phyloP scores from a whole-genome alignment of 2,888 invertebrate species.

The Eilema depressum region DNA sequence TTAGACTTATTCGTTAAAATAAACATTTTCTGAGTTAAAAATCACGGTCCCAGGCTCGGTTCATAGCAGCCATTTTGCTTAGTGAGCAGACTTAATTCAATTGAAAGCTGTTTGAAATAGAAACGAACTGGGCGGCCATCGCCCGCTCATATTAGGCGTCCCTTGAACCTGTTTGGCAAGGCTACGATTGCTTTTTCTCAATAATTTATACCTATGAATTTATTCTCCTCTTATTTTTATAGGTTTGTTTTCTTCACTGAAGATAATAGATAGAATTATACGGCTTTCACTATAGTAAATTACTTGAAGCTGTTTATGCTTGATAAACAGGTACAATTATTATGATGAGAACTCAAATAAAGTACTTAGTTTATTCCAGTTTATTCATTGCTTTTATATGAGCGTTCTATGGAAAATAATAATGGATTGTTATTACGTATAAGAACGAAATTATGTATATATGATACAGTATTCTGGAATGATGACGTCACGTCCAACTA shows the following conservation, averaged over 20 bases:
- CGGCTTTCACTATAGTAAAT: neutral
- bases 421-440: no score
- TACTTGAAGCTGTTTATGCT: neutral
- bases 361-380: neutral
- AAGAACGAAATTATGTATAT: neutral
- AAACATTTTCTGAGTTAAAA: neutral
- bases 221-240: conserved; percentile 46
- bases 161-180: conserved; percentile 50
- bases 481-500: neutral
- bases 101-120: conserved; percentile 49
- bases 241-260: conserved; percentile 34
- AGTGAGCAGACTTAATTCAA: conserved; percentile 49
- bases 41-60: conserved; percentile 19
- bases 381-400: neutral
- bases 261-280: conserved; percentile 15
- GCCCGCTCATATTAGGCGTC: conserved; percentile 46
- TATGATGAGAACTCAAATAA: neutral
- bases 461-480: neutral
- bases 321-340: neutral
- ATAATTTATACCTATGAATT: conserved; percentile 32
- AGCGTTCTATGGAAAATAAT: neutral
- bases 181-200: conserved; percentile 39
- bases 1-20: no score
- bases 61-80: conserved; percentile 42
- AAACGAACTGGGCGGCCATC: conserved; percentile 38